Evolutionary conservation across 2,888 invertebrate genomes (phyloP), one percentile per base, ranked within the genome.

Genomic region (Ichneumoninae sp.): DNA sequence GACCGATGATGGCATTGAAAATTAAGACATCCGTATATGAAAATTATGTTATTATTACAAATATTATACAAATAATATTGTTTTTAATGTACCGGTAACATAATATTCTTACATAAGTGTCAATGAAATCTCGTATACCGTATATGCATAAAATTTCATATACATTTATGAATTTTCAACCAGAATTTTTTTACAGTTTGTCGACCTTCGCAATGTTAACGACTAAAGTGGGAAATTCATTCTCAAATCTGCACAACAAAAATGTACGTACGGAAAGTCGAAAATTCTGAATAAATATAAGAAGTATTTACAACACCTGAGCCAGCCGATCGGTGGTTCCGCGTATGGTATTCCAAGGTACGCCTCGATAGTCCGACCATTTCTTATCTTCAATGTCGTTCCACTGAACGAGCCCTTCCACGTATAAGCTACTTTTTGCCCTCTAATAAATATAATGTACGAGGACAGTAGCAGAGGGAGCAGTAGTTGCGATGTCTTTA

Each of bases 301-400:
- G 1, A 13, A 40, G 10, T 57, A 8, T 57, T 16, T 3, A n/a
- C 16, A 22, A 22, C 44, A 84, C 85, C 86, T 83, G 33, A 84
- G 78, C 10, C 30, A 16, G 1, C 80, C 82, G 16, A 82, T 30
- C 19, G 86, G 86, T 62, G 86, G 74, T 76, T 80, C 26, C 8
- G 80, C 86, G 70, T 88, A 88, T 30, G 86, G 88, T 68, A 88
- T 84, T 22, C 86, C 86, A 7, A 50, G 40, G 33, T 68, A 88
- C 0, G 82, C 86, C 0, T 7, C 16, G 22, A 88, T 40, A 1
- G 68, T 44, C 7, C 76, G 69, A 0, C 82, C 87, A 26, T 75
- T 57, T n/a, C 80, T 62, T 22, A 84, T 78, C 19, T 52, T 40
- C 36, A 70, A 54, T 30, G n/a, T 10, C 7, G 47, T 83, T 22